phyloP scores from a whole-genome alignment of 2,113 vertebrate species.

The Entomyzon cyanotis region DNA sequence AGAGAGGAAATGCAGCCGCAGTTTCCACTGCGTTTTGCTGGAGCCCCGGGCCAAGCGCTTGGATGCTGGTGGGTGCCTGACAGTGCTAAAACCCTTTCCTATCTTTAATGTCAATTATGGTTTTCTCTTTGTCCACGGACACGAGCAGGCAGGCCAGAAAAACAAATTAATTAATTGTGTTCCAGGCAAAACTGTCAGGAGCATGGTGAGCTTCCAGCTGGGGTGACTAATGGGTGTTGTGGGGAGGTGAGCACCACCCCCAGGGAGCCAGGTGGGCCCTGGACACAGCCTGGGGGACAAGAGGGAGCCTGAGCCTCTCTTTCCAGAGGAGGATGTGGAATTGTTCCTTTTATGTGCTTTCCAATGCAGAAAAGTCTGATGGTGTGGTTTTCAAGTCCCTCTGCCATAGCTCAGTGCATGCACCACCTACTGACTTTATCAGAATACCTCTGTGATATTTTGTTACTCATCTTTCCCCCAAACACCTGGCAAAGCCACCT shows the following conservation, averaged over 20 bases:
- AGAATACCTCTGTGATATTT: neutral
- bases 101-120: neutral
- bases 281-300: accelerated
- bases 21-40: neutral
- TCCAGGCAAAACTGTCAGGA: neutral
- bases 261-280: neutral
- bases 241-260: neutral
- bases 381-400: neutral
- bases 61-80: neutral
- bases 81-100: neutral
- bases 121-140: neutral
- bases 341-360: neutral
- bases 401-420: accelerated
- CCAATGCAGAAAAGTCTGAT: neutral
- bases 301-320: neutral
- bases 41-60: neutral
- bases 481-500: neutral
- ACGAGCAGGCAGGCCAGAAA: neutral
- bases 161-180: neutral
- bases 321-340: neutral
- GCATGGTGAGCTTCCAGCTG: neutral
- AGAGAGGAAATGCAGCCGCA: neutral
- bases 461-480: neutral
- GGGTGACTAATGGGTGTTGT: neutral
- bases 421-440: neutral